Evolutionary conservation across 2,797 vertebrate species (phyloP).

Genomic region (Diplodus puntazzo): DNA sequence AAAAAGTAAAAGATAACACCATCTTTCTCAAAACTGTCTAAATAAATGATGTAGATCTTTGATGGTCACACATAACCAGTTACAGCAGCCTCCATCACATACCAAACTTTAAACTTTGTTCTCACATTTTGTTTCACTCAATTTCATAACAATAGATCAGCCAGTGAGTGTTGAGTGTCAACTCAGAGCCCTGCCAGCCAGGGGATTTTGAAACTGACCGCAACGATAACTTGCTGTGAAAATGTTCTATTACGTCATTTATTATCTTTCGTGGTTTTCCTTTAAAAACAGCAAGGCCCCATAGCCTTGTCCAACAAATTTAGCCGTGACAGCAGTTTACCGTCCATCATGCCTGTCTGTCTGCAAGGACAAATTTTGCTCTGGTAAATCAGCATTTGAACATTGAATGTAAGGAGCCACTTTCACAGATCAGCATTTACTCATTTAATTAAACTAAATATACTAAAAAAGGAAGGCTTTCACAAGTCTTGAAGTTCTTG

Average conservation of each 20-base stretch:
- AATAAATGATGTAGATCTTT: slow-evolving; percentile 3
- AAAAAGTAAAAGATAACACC: neutral
- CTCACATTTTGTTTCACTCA: slow-evolving; percentile 24
- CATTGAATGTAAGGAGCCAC: neutral
- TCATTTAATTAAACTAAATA: neutral
- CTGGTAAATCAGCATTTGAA: neutral
- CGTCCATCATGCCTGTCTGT: neutral
- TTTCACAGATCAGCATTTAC: neutral
- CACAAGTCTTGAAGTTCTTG: neutral
- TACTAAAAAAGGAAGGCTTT: neutral
- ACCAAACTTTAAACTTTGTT: slow-evolving; percentile 21
- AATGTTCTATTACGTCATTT: neutral
- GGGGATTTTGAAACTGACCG: neutral
- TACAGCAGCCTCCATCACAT: slow-evolving; percentile 6
- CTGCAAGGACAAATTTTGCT: neutral
- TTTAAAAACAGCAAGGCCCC: neutral
- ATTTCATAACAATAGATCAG: slow-evolving; percentile 16
- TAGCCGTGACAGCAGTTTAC: neutral
- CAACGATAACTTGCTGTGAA: neutral
- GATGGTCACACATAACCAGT: slow-evolving; percentile 6
- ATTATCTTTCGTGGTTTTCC: neutral
- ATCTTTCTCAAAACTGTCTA: neutral
- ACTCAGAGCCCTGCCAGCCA: neutral
- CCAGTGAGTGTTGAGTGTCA: slow-evolving; percentile 4
- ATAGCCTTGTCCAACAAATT: neutral